phyloP scores from a whole-genome alignment of 2,888 invertebrate genomes.

The Platerodrilus igneus region DNA sequence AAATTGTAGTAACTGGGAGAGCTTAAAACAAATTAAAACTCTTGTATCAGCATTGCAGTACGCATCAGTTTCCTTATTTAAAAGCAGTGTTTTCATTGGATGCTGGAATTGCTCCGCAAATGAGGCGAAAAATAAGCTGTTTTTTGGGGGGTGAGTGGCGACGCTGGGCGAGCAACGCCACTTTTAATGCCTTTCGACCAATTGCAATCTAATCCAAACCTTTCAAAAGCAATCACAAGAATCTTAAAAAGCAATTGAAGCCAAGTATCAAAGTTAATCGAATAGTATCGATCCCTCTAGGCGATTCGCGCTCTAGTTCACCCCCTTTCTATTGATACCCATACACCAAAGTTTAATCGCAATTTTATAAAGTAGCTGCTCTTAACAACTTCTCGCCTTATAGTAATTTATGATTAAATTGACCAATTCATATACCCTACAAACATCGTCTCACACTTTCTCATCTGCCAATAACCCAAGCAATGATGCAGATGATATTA shows the following conservation, averaged over 20 bases:
- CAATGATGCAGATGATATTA: no score
- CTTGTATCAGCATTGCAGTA: conserved; percentile 27
- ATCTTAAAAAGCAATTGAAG: conserved; percentile 49
- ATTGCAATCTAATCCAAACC: conserved; percentile 49
- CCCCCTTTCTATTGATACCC: conserved; percentile 20
- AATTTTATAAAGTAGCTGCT: conserved; percentile 21
- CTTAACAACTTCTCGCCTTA: conserved; percentile 18
- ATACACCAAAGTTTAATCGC: conserved; percentile 17
- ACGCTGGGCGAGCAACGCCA: conserved; percentile 36
- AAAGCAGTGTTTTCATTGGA: conserved; percentile 39
- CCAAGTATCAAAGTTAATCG: conserved; percentile 47
- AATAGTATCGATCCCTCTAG: conserved; percentile 37
- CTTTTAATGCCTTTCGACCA: conserved; percentile 48
- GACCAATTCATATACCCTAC: no score
- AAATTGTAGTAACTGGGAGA: conserved; percentile 16
- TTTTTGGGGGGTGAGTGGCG: conserved; percentile 33
- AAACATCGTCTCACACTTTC: no score
- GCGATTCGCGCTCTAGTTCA: conserved; percentile 33
- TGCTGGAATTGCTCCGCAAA: conserved; percentile 46
- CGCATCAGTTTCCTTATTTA: conserved; percentile 37
- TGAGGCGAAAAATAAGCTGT: conserved; percentile 49
- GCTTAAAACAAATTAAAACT: conserved; percentile 36
- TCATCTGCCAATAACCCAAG: no score
- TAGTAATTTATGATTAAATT: conserved; percentile 20
- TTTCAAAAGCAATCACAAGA: conserved; percentile 48